Base-by-base conservation (phyloP, 92 coral and sea anemone species). In the Siderastrea siderea region DNA sequence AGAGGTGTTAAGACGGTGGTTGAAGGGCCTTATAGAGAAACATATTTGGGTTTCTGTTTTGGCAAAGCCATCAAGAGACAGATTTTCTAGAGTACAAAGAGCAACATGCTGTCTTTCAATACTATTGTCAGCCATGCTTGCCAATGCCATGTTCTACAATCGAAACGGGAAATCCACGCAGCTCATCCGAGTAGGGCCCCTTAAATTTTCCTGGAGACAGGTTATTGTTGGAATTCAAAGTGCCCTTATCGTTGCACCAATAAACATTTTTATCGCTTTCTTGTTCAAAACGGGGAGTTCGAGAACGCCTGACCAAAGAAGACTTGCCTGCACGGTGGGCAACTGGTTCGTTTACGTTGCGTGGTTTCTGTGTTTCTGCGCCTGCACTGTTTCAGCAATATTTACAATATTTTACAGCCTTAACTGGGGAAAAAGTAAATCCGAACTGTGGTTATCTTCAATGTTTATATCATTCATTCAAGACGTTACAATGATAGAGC, bases 361-460 rank as follows among this genome's bases (percentile, higher is more conserved):
- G 7, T 95, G 96, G 96, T 3, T 92, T 6, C 79, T 95, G 26
- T 91, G 96, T 80, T 80, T 93, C 15, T 74, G 92, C 46, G 78
- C 94, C 7, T 74, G 93, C 2, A 79, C 86, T 12, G 92, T 83
- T 15, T 95, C 96, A 2, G 90, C 95, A 16, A 63, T 81, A 46
- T 83, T 95, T 59, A 89, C 96, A 0, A 94, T 95, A 26, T 89
- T 84, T n/a, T 95, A 95, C 84, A 95, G 98, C 48, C 85, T 95
- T 15, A 85, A 80, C 5, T 95, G 98, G 98, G 96, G 93, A 3
- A 93, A 87, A 65, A 87, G 82, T 4, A 68, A 90, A 43, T 81
- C 92, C 1, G 90, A 95, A 17, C 96, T 90, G 44, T 95, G 98
- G 98, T 86, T 95, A 4, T 84, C 98, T 5, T 95, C 98, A 15